Evolutionary conservation across 2,113 vertebrate genomes (phyloP).

Genomic region (Cryptomyrus ogoouensis): DNA sequence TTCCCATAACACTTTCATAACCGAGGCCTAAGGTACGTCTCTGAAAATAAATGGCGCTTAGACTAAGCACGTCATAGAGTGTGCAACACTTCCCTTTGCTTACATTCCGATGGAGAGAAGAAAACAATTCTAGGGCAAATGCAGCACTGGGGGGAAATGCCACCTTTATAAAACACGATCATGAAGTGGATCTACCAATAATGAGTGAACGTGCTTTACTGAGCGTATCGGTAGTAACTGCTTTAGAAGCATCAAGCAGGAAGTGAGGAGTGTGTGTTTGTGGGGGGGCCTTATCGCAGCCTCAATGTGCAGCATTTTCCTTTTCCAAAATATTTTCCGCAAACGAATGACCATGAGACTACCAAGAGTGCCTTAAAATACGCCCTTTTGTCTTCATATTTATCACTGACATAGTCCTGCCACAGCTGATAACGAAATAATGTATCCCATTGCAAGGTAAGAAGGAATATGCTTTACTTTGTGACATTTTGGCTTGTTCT

Average conservation of each 20-base stretch:
- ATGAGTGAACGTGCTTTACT: not conserved
- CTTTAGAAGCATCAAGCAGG: not conserved
- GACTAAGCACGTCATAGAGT: not conserved
- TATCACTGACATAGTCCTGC: not conserved
- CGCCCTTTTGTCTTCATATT: not conserved
- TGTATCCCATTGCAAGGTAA: not conserved
- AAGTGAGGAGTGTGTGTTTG: not conserved
- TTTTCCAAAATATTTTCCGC: not conserved
- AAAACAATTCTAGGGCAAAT: not conserved
- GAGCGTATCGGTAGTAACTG: not conserved
- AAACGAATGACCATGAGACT: not conserved
- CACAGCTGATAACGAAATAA: not conserved
- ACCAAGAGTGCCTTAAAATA: not conserved
- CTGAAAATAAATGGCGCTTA: not conserved
- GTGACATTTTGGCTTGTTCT: constrained; percentile 67
- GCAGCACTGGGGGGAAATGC: not conserved
- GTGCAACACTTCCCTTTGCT: not conserved
- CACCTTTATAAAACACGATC: not conserved
- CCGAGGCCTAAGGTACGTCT: not conserved
- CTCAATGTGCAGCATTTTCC: not conserved
- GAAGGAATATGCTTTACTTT: constrained; percentile 38
- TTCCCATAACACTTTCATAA: constrained; percentile 39
- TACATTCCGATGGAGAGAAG: not conserved
- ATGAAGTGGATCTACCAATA: not conserved
- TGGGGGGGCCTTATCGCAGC: not conserved